Evolutionary conservation across 2,113 vertebrate genomes (phyloP).

Genomic region (Phoxinus phoxinus): DNA sequence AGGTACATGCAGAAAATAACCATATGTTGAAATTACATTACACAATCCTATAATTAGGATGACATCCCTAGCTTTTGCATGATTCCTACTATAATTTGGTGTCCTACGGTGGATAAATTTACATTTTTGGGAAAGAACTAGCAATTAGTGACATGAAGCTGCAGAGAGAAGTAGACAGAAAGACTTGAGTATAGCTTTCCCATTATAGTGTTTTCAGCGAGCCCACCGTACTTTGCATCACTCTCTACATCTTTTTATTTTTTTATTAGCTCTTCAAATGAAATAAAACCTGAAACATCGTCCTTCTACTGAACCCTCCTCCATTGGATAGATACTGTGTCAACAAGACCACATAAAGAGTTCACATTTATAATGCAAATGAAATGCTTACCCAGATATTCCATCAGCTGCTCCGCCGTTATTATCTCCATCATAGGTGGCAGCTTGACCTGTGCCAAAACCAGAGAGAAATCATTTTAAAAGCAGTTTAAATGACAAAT

Average conservation of each 20-base stretch:
- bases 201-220: neutral
- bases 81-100: constrained; percentile 15
- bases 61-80: constrained; percentile 30
- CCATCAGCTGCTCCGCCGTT: constrained; percentile 98
- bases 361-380: neutral
- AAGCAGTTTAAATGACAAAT: neutral
- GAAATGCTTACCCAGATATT: constrained; percentile 91
- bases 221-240: neutral
- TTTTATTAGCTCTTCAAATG: neutral
- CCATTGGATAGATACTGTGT: too few relatives aligned
- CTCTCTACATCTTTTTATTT: neutral
- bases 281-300: neutral
- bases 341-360: neutral
- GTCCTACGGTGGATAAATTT: neutral
- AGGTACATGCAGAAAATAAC: neutral
- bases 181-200: neutral
- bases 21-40: neutral
- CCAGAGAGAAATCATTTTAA: neutral
- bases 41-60: constrained; percentile 42
- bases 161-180: constrained; percentile 15
- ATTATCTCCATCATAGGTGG: constrained; percentile 99
- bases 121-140: constrained; percentile 48
- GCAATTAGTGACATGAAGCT: constrained; percentile 51
- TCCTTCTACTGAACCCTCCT: neutral
- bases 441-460: constrained; percentile 89